A percentile compares a stretch with the other conserved stretches of the same genome.
Conservation (phyloP, 2,888 invertebrate genomes). For the Leptothorax acervorum region DNA sequence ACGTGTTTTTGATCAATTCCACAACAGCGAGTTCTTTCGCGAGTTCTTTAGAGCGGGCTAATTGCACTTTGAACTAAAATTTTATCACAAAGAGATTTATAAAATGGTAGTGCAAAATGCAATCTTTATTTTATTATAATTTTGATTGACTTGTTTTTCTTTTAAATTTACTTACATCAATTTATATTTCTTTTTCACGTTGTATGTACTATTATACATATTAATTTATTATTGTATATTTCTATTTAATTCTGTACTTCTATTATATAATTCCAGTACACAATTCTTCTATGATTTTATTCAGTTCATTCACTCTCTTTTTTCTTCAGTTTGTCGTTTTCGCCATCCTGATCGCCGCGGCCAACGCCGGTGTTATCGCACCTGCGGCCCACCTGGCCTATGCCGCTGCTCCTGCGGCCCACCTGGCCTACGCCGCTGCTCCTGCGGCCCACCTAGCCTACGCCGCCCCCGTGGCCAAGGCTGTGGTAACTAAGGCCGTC, state of each 20-base stretch:
- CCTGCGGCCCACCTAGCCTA: constrained; percentile 86
- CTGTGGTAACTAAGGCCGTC: constrained; percentile 77
- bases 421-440: constrained; percentile 69
- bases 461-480: constrained; percentile 77
- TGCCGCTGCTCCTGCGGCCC: constrained; percentile 82
- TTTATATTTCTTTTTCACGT: background rate
- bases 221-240: background rate
- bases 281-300: background rate
- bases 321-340: constrained; percentile 85
- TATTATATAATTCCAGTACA: background rate
- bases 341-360: constrained; percentile 85
- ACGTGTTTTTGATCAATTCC: constrained; percentile 35
- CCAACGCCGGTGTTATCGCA: constrained; percentile 86
- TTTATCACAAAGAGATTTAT: background rate
- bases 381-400: constrained; percentile 80
- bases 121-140: background rate
- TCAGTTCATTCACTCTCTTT: background rate
- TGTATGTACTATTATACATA: background rate
- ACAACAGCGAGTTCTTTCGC: background rate
- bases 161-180: background rate
- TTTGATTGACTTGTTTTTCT: background rate
- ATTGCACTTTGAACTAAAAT: background rate
- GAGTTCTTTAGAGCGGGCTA: background rate
- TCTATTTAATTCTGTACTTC: background rate
- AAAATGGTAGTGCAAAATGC: background rate